Percentiles rank a stretch among this genome's conserved stretches.
These are phyloP conservation scores for Mormyrus iriodes DNA, from an alignment of 2,113 vertebrate genomes.

Conservation along the genomic window DNA sequence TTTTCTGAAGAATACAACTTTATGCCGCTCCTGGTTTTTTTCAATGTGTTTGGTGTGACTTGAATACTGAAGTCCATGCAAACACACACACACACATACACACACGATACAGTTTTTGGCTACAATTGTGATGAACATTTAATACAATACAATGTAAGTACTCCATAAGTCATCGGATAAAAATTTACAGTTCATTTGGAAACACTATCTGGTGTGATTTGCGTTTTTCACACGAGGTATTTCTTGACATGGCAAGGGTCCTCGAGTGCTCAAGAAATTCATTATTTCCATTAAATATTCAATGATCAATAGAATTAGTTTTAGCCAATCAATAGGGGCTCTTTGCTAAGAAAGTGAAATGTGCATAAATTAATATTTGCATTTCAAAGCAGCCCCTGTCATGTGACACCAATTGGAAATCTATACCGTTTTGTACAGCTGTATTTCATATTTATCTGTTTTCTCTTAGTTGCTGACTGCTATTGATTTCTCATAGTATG, in stretches of 20 bases:
- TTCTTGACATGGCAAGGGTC: conserved; percentile 49
- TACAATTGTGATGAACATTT: neutral
- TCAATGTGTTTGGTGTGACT: neutral
- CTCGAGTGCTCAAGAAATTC: conserved; percentile 65
- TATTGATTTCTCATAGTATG: conserved; percentile 66
- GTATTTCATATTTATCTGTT: conserved; percentile 71
- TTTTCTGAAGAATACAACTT: conserved; percentile 11
- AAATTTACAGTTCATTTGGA: neutral
- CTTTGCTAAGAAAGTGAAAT: conserved; percentile 61
- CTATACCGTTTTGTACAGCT: conserved; percentile 70
- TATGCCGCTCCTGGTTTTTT: neutral
- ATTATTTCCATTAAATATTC: conserved; percentile 74
- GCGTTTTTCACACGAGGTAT: conserved; percentile 35
- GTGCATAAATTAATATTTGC: conserved; percentile 74
- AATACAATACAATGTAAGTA: neutral
- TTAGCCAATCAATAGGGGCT: conserved; percentile 66
- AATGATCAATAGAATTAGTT: conserved; percentile 73
- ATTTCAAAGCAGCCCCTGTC: conserved; percentile 68
- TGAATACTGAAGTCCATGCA: neutral
- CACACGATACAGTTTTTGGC: neutral
- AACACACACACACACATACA: neutral
- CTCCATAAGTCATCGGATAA: neutral
- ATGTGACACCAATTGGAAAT: conserved; percentile 67
- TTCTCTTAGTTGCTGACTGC: conserved; percentile 64
- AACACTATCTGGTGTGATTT: conserved; percentile 10